Evolutionary conservation across 2,113 vertebrate species (phyloP).

Genomic region (Miniopterus natalensis): DNA sequence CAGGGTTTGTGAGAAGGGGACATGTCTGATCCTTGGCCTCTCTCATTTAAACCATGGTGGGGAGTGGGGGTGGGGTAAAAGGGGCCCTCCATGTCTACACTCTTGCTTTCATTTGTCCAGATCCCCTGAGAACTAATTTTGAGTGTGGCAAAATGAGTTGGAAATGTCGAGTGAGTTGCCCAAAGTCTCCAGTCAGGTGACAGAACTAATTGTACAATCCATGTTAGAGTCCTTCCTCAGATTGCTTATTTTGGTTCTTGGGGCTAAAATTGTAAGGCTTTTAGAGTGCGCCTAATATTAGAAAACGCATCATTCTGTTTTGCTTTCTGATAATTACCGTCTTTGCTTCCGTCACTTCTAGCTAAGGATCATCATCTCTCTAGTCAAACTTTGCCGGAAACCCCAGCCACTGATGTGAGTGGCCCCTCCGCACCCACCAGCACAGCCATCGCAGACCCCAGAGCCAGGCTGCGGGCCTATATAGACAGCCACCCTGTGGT

Average conservation of each 20-base stretch:
- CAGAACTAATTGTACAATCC: background rate
- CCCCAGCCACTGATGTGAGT: background rate
- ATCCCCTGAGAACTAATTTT: background rate
- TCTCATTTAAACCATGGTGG: background rate
- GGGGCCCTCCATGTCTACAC: background rate
- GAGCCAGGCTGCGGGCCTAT: background rate
- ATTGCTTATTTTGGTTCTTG: background rate
- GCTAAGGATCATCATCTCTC: conserved; percentile 57
- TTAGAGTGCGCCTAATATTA: conserved; percentile 64
- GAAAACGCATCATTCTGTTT: conserved; percentile 54
- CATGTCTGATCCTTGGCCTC: background rate
- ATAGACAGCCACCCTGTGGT: conserved; percentile 62
- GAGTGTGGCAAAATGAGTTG: background rate
- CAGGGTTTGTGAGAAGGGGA: background rate
- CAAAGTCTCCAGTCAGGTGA: background rate
- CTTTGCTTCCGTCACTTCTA: conserved; percentile 71
- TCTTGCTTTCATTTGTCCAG: background rate
- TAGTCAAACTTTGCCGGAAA: conserved; percentile 43
- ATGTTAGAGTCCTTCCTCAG: background rate
- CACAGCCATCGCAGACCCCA: background rate
- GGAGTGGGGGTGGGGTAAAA: too few relatives aligned
- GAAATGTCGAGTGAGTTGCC: background rate
- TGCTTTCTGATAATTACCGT: conserved; percentile 73
- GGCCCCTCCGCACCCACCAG: background rate
- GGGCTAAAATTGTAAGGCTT: conserved; percentile 41